phyloP scores from a whole-genome alignment of 2,797 vertebrate genomes.

The Sylvilagus floridanus region DNA sequence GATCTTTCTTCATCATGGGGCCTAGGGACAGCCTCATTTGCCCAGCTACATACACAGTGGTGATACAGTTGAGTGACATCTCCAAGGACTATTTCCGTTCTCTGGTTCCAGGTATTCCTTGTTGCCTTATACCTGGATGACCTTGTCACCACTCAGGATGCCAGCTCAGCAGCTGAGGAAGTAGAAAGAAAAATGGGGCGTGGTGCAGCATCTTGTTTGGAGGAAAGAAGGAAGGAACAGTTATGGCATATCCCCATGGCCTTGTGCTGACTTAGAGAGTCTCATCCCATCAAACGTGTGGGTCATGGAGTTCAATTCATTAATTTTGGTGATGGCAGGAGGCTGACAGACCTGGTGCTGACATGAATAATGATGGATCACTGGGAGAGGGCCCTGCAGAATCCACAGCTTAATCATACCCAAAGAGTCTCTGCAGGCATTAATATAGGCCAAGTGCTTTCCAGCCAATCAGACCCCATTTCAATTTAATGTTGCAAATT shows the following conservation, averaged over 20 bases:
- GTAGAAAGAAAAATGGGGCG: neutral
- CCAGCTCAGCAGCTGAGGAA: neutral
- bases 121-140: rapidly evolving
- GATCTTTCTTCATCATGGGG: neutral
- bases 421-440: slow-evolving; percentile 64
- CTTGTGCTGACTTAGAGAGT: slow-evolving; percentile 55
- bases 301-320: slow-evolving; percentile 78
- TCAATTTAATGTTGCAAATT: slow-evolving; percentile 63
- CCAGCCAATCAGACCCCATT: slow-evolving; percentile 52
- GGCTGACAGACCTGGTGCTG: slow-evolving; percentile 68
- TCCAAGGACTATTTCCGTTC: neutral
- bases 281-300: neutral
- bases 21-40: neutral
- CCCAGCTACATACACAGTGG: neutral
- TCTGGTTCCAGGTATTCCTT: neutral
- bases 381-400: slow-evolving; percentile 76
- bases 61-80: too few relatives aligned
- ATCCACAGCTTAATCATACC: slow-evolving; percentile 77
- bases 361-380: slow-evolving; percentile 83
- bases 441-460: slow-evolving; percentile 78
- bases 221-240: neutral
- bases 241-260: neutral
- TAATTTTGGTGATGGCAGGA: slow-evolving; percentile 76
- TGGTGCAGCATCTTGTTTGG: neutral
- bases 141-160: neutral